Conservation (phyloP, 2,888 invertebrate species). For the Ernsta delagoae region DNA sequence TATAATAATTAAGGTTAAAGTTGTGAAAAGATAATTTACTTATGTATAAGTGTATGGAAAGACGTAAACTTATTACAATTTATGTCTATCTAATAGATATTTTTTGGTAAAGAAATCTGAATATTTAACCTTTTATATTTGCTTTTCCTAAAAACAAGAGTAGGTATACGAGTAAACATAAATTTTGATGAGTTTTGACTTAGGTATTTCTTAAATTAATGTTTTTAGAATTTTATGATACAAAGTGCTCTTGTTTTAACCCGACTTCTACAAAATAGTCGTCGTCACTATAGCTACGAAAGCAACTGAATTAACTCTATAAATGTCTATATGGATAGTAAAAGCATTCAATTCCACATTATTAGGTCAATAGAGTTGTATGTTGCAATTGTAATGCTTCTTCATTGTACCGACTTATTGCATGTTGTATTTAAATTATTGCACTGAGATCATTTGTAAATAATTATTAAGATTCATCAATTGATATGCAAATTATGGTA, state of each 20-base stretch:
- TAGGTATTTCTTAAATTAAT: too few relatives aligned
- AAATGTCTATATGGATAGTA: conserved; percentile 3
- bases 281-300: background rate
- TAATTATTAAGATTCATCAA: background rate
- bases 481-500: conserved; percentile 2
- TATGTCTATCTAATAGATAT: too few relatives aligned
- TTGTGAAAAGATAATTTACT: background rate
- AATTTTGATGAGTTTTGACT: too few relatives aligned
- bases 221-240: too few relatives aligned
- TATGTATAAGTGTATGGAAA: background rate
- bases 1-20: background rate
- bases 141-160: too few relatives aligned
- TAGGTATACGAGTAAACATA: too few relatives aligned
- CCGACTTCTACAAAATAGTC: too few relatives aligned
- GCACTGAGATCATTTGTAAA: conserved; percentile 12
- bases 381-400: background rate
- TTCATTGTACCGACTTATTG: background rate
- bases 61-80: too few relatives aligned
- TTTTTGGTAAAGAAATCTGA: too few relatives aligned
- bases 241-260: too few relatives aligned
- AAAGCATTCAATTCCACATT: conserved; percentile 12
- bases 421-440: conserved; percentile 6
- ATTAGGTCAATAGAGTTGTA: conserved; percentile 11
- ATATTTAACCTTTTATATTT: too few relatives aligned
- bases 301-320: background rate